phyloP scores from a whole-genome alignment of 2,113 vertebrate species.

The Oncorhynchus mykiss region DNA sequence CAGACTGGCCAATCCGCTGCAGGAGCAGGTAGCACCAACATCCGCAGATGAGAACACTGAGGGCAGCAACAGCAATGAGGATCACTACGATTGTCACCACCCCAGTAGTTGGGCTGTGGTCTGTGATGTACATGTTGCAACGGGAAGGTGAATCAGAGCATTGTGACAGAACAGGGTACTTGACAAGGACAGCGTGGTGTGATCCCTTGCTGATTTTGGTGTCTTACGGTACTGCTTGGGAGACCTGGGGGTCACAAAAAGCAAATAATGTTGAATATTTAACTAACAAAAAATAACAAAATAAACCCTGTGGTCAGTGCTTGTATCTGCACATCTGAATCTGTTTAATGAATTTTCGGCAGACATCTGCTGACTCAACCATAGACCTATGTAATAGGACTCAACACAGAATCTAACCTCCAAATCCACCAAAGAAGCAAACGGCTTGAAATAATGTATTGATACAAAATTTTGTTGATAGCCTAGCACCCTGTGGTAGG shows the following conservation, averaged over 20 bases:
- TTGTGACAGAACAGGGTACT: neutral
- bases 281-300: no score
- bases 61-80: slow-evolving; percentile 83
- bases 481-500: no score
- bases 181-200: neutral
- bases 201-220: neutral
- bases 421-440: no score
- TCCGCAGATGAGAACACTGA: slow-evolving; percentile 84
- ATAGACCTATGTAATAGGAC: no score
- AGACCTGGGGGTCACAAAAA: neutral
- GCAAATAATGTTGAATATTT: neutral
- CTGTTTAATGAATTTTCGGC: neutral
- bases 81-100: slow-evolving; percentile 86
- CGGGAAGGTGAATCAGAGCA: neutral
- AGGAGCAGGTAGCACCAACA: slow-evolving; percentile 89
- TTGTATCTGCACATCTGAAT: no score
- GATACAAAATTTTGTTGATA: no score
- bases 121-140: slow-evolving; percentile 80
- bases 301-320: no score
- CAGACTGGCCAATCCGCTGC: slow-evolving; percentile 83
- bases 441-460: no score
- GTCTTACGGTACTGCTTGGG: neutral
- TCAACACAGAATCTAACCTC: no score
- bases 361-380: neutral
- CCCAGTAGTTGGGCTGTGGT: slow-evolving; percentile 85